Evolutionary conservation across 2,797 vertebrate species (phyloP), one percentile per base, ranked within the genome.

Genomic region (Spinus pinus): DNA sequence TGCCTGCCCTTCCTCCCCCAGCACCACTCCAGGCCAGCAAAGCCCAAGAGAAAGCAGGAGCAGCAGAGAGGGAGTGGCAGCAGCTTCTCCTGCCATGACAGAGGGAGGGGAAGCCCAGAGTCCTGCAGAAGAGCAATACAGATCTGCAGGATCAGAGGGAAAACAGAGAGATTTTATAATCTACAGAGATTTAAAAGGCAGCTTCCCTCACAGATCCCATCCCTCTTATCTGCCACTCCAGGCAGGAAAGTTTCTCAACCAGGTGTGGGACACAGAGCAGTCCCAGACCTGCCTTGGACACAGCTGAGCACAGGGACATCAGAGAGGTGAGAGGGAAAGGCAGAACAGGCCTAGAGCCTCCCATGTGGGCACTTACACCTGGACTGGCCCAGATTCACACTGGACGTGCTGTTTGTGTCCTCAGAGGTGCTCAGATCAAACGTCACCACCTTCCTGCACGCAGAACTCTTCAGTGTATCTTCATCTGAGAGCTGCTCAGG

Each of bases 371-470:
- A 54, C 97, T 92, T 27, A 98, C 98, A 3, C 50, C 81, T 77
- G 4, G 73, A 50, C 39, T 31, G 67, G 33, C 4, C 13, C 8
- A 69, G 49, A 15, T 97, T 93, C 0, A 82, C 95, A 21, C 96
- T 98, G 61, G 98, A 97, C 2, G 74, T 86, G 31, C 98, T 98
- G 97, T 95, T 98, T 8, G 97, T 92, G 82, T 99, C 98, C 23
- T 98, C 99, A 0, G 98, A 98, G 66, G 97, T 98, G 4, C 98
- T 98, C 93, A 99, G 97, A 74, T 99, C 98, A 81, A 99, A 99
- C 33, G 98, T 98, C 93, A 98, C 98, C 54, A 97, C 93, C 93
- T 98, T 99, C 96, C 98, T 98, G 78, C 95, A 94, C 0, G 95
- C 96, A 19, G 92, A 44, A 30, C 94, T 95, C 73, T 87, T 98